Base-by-base conservation (phyloP, 2,888 invertebrate genomes). In the Conistra vaccinii region DNA sequence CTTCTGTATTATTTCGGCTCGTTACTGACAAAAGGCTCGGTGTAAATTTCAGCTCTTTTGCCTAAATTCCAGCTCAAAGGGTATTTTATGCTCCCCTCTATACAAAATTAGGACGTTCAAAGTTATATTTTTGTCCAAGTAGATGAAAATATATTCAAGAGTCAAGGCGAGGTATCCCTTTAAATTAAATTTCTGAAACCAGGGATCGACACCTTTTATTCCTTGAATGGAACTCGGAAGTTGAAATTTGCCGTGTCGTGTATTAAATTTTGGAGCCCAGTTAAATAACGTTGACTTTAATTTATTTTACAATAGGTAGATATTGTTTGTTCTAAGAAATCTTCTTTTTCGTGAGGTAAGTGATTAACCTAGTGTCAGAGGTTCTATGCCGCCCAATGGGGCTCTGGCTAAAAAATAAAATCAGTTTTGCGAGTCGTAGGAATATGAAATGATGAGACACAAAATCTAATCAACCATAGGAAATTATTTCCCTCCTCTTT, bases 121-220 rank as follows among this genome's bases (percentile, higher is more conserved):
- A 78, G 79, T 86, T 86, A 85, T 82, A 82, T 81, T 87, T 83
- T 87, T 83, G 86, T 87, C 78, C 85, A 83, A 83, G 63, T 69
- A 69, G 68, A 86, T 83, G 87, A 82, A 87, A 86, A 86, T 85
- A 80, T 85, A 85, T 86, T 79, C 79, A 78, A 61, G 72, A 81
- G 78, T 74, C 67, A 78, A 53, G 77, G 69, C 60, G 35, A 68
- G 69, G 76, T 70, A 85, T 85, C 82, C 65, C 12, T 67, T 82
- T 76, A 84, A 87, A 87, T 87, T 84, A 84, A 87, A 87, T 87
- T 87, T 81, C 70, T 73, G 67, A 63, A 79, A 80, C 75, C 48
- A 6, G 32, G 74, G 79, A 81, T 87, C 79, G 84, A 82, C 80
- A 76, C 79, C 76, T 63, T 83, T 82, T 80, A 79, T 78, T 67